A percentile compares a stretch with the other conserved stretches of the same genome.
phyloP scores from a whole-genome alignment of 2,113 vertebrate species.

The Taurulus bubalis region DNA sequence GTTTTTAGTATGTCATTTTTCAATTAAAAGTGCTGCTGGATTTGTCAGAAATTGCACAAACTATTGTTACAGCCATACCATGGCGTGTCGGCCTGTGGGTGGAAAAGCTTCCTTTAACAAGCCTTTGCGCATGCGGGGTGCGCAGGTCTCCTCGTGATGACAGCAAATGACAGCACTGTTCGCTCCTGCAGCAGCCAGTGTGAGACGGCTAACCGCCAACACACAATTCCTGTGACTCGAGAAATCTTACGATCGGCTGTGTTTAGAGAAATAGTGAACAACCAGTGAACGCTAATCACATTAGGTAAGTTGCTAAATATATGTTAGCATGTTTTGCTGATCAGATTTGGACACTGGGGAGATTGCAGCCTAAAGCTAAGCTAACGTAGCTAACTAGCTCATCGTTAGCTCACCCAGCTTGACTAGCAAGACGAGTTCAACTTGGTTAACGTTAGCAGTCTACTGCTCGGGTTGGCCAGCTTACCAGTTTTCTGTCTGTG shows the following conservation, averaged over 20 bases:
- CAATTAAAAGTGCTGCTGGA: neutral
- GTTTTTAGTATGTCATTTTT: neutral
- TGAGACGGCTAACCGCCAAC: conserved; percentile 65
- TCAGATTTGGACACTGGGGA: conserved; percentile 20
- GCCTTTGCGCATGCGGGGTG: conserved; percentile 68
- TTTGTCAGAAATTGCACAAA: neutral
- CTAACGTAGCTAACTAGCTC: conserved; percentile 70
- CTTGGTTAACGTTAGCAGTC: conserved; percentile 49
- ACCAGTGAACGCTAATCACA: conserved; percentile 12
- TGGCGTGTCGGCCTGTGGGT: neutral
- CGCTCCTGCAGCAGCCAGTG: conserved; percentile 65
- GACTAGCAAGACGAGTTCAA: conserved; percentile 50
- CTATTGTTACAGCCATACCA: neutral
- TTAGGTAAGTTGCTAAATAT: conserved; percentile 62
- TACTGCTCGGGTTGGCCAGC: conserved; percentile 24
- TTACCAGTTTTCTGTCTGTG: conserved; percentile 10
- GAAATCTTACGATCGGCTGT: conserved; percentile 42
- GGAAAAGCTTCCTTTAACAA: conserved; percentile 46
- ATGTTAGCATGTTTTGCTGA: neutral
- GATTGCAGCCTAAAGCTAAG: conserved; percentile 63
- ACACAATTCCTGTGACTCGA: conserved; percentile 43
- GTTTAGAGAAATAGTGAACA: conserved; percentile 26
- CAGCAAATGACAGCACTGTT: conserved; percentile 79
- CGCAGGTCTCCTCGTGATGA: conserved; percentile 78
- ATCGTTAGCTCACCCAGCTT: conserved; percentile 55